Base-by-base conservation (phyloP, 2,797 vertebrate genomes). In the Myotis findleyi region DNA sequence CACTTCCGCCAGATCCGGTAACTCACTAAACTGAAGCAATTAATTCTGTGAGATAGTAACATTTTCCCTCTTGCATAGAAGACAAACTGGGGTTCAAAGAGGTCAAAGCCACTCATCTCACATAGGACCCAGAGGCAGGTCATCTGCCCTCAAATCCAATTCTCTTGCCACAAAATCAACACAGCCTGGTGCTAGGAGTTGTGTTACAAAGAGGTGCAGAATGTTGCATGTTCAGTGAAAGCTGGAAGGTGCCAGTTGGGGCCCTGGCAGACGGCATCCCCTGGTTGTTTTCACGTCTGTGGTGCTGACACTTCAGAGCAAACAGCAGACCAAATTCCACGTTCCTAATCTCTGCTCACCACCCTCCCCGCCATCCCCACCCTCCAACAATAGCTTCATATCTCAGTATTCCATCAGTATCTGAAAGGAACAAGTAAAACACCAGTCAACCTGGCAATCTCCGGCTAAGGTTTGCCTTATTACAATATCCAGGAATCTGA, bases 141-240 rank as follows among this genome's bases (percentile, higher is more conserved):
- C n/a, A 14, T 83, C 10, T 76, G 36, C 80, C 21, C 49, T 76
- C 64, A 87, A 91, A 89, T 87, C 38, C 14, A 71, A 71, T 83
- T 55, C 76, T 68, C 47, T 68, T 53, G 85, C 21, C 25, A 57
- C 20, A 36, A 75, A 53, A 59, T 85, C 53, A 79, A 44, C 53
- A 44, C 20, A 88, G 36, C 30, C 36, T 49, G 30, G 44, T 55
- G 17, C 30, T 84, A 23, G 69, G 36, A 62, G 11, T 11, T 38
- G 25, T n/a, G 5, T 66, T 17, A 44, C 36, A 62, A 68, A 57
- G 25, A 73, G 18, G 10, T 27, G 10, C 55, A 73, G 51, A 92
- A 59, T 53, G 51, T 55, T 13, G 10, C 2, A 21, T 41, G 57
- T 83, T 17, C 18, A 23, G 18, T 10, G 85, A 68, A 47, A 41